A percentile compares a stretch with the other conserved stretches of the same genome.
Conservation (phyloP, 2,113 vertebrate genomes). For the Balaeniceps rex region DNA sequence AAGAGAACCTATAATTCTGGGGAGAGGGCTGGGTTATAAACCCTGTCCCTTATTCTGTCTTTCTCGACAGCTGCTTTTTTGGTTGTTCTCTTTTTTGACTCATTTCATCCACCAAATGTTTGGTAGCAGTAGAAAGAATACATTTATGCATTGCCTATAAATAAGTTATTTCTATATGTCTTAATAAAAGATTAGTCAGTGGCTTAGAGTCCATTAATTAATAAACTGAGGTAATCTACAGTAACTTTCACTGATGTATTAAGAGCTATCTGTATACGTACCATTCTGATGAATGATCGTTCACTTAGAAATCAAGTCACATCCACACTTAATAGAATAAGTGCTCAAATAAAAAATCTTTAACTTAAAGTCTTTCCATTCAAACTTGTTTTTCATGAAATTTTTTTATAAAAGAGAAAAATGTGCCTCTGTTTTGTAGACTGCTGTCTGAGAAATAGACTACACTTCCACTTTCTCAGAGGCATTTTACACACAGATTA, state of each 20-base stretch:
- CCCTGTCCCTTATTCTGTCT: neutral
- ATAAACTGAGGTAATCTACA: neutral
- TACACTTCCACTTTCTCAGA: neutral
- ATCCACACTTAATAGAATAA: neutral
- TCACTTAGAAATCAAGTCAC: neutral
- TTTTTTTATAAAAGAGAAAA: neutral
- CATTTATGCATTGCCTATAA: neutral
- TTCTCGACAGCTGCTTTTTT: neutral
- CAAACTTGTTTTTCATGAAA: neutral
- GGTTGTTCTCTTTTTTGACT: neutral
- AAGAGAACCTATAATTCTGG: neutral
- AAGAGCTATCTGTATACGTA: neutral
- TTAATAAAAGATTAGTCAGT: neutral
- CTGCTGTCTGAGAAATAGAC: neutral
- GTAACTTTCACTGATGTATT: neutral
- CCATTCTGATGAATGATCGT: neutral
- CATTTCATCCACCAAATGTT: neutral
- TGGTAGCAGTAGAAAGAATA: neutral
- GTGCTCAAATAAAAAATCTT: neutral
- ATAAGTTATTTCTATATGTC: neutral
- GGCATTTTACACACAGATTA: neutral
- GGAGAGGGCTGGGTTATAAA: neutral
- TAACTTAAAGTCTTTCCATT: neutral
- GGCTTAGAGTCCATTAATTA: neutral
- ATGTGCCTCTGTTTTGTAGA: neutral